Percentiles rank a stretch among this genome's conserved stretches.
These are phyloP conservation scores for Sicus ferrugineus DNA, from an alignment of 2,888 invertebrate genomes.

Conservation along the genomic window DNA sequence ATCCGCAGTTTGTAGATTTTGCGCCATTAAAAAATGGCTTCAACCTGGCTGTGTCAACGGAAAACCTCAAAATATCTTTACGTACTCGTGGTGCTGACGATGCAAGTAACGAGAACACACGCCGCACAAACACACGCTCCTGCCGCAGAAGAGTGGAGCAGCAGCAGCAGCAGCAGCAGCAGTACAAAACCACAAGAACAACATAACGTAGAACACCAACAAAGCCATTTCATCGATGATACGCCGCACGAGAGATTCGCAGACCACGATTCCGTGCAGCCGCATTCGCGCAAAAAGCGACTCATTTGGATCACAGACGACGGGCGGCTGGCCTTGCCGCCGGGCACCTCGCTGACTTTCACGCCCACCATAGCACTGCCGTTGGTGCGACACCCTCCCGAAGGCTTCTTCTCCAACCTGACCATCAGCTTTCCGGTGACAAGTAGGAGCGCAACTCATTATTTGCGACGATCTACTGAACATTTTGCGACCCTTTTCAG, in stretches of 20 bases:
- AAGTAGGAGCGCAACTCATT: conserved; percentile 69
- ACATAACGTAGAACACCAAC: conserved; percentile 36
- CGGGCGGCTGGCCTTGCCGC: conserved; percentile 82
- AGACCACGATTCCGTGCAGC: conserved; percentile 51
- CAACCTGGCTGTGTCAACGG: conserved; percentile 42
- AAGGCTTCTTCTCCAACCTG: conserved; percentile 85
- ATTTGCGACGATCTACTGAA: background rate
- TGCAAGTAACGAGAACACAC: conserved; percentile 33
- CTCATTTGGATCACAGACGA: conserved; percentile 87
- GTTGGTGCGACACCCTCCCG: conserved; percentile 83
- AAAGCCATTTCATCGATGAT: conserved; percentile 39
- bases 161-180: background rate
- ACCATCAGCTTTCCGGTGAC: conserved; percentile 85
- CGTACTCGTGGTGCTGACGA: conserved; percentile 38
- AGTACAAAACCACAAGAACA: conserved; percentile 18
- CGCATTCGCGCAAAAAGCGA: conserved; percentile 81
- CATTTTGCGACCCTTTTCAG: conserved; percentile 63
- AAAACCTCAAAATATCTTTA: conserved; percentile 43
- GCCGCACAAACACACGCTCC: conserved; percentile 21
- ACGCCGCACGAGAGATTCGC: conserved; percentile 46
- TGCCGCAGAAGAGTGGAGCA: background rate
- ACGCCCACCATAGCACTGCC: conserved; percentile 84
- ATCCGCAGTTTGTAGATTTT: too few species aligned
- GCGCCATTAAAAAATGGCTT: conserved; percentile 38
- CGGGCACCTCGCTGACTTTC: conserved; percentile 81